Evolutionary conservation across 2,888 invertebrate genomes (phyloP).

Genomic region (Cheilosia vernalis): DNA sequence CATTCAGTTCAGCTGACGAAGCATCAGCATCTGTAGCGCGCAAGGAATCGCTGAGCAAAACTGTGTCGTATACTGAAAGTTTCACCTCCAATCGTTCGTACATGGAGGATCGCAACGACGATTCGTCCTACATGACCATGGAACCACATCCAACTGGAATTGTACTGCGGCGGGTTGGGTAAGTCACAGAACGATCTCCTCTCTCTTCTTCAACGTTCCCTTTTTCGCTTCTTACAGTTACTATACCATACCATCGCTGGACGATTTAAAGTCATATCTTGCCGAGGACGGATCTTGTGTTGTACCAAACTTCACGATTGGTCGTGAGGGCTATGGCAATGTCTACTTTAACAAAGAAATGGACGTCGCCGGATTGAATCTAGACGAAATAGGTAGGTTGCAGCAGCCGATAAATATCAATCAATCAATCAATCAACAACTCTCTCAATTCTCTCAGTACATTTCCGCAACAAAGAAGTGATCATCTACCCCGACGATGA

Average conservation of each 20-base stretch:
- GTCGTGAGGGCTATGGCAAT: conserved; percentile 95
- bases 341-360: conserved; percentile 93
- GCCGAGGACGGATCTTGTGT: conserved; percentile 90
- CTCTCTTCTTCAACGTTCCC: background rate
- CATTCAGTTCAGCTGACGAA: conserved; percentile 78
- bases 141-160: conserved; percentile 90
- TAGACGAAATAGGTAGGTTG: conserved; percentile 90
- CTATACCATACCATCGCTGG: conserved; percentile 94
- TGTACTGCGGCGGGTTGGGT: conserved; percentile 89
- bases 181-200: conserved; percentile 27
- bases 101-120: conserved; percentile 76
- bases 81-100: conserved; percentile 78
- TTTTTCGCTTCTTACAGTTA: conserved; percentile 84
- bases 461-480: conserved; percentile 97
- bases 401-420: conserved; percentile 48
- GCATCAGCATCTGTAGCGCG: conserved; percentile 66
- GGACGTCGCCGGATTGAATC: conserved; percentile 92
- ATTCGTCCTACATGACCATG: conserved; percentile 42
- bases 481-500: conserved; percentile 96
- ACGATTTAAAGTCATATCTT: conserved; percentile 90
- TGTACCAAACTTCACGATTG: conserved; percentile 94
- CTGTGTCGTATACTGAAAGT: conserved; percentile 77
- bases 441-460: conserved; percentile 85
- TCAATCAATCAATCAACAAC: conserved; percentile 1
- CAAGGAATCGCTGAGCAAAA: conserved; percentile 70